Conservation (phyloP, 1,140 invertebrate genomes). For the Drosophila malerkotliana region DNA sequence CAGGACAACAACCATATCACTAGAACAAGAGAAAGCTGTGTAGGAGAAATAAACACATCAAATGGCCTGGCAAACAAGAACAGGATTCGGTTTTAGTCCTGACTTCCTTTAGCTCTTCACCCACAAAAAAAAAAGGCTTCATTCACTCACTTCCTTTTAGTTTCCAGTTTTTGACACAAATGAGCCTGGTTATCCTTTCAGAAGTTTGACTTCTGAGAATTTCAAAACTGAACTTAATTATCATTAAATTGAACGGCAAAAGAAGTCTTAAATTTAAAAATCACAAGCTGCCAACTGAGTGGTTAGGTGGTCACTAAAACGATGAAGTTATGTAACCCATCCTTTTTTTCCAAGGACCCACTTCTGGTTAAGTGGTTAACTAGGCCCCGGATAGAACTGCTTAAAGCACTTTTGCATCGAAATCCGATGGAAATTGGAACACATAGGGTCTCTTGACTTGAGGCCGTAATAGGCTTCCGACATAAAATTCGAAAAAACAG, state of each 20-base stretch:
- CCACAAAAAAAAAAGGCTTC: neutral
- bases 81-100: neutral
- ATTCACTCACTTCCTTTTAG: neutral
- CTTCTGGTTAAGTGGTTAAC: neutral
- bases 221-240: constrained; percentile 22
- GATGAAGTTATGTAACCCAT: neutral
- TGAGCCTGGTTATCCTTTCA: constrained; percentile 14
- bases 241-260: constrained; percentile 30
- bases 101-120: neutral
- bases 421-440: neutral
- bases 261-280: constrained; percentile 8
- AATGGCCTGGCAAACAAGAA: constrained; percentile 35
- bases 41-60: constrained; percentile 40
- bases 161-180: neutral
- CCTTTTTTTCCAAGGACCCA: neutral
- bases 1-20: constrained; percentile 7
- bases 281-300: neutral
- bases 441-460: no score
- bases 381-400: neutral
- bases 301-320: neutral
- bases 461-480: no score
- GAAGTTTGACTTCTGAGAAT: no score
- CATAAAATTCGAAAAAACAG: no score
- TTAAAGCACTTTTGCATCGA: neutral
- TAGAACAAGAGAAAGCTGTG: neutral